Conservation (phyloP, 1,140 invertebrate genomes). For the Bathynomus jamesi region DNA sequence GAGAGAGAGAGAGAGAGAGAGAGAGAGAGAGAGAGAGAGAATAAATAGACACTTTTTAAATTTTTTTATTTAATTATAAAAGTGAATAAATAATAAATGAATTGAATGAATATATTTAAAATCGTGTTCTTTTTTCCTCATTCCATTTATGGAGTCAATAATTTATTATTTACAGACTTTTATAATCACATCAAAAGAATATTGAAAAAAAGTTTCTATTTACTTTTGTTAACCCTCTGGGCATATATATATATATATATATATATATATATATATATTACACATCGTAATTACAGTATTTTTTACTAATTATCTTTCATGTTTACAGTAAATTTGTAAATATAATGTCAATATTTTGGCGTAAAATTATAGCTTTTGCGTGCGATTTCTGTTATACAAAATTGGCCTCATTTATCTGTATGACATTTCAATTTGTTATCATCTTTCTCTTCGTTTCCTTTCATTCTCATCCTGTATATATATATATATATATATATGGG, state of each 20-base stretch:
- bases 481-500: constrained; percentile 3
- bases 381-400: neutral
- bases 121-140: too few species aligned
- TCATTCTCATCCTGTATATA: neutral
- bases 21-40: too few species aligned
- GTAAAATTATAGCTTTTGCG: neutral
- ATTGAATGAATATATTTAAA: too few species aligned
- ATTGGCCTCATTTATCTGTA: neutral
- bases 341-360: neutral
- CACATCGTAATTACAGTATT: neutral
- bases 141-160: too few species aligned
- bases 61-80: too few species aligned
- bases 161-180: too few species aligned
- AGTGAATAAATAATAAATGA: too few species aligned
- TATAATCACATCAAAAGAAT: too few species aligned
- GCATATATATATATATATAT: neutral
- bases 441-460: neutral
- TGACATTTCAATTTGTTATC: constrained; percentile 1
- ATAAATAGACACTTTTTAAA: too few species aligned
- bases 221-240: too few species aligned
- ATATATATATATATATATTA: constrained; percentile 1
- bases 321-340: neutral
- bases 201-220: too few species aligned
- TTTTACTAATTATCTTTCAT: neutral
- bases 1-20: too few species aligned